A percentile compares a stretch with the other conserved stretches of the same genome.
Evolutionary conservation across 2,797 vertebrate genomes (phyloP).

Genomic region (Esox masquinongy): DNA sequence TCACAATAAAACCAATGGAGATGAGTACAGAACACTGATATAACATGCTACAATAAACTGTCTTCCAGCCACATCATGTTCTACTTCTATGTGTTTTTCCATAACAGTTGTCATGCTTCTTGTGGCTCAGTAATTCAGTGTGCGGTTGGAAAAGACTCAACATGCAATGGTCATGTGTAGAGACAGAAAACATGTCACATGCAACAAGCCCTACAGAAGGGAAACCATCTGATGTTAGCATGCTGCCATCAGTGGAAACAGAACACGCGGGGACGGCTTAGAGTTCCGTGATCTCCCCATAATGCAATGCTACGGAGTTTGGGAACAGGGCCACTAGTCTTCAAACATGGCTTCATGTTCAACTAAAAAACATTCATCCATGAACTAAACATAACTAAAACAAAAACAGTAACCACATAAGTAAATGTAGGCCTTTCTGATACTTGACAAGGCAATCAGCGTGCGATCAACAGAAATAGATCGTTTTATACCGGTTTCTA

Average conservation of each 20-base stretch:
- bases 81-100: background rate
- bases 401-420: constrained; percentile 22
- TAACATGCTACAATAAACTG: background rate
- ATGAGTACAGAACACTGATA: background rate
- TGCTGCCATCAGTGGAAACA: constrained; percentile 39
- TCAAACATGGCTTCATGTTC: background rate
- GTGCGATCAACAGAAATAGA: background rate
- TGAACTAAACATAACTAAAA: background rate
- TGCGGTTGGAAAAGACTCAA: constrained; percentile 6
- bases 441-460: background rate
- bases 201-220: constrained; percentile 10
- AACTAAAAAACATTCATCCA: background rate
- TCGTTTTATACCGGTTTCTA: background rate
- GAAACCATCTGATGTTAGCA: constrained; percentile 30
- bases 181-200: constrained; percentile 21
- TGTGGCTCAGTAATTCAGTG: background rate
- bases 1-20: background rate
- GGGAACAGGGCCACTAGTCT: background rate
- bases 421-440: background rate
- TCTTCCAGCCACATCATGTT: background rate
- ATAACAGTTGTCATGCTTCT: background rate
- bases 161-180: constrained; percentile 28
- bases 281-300: background rate
- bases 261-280: constrained; percentile 4
- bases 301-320: background rate